A percentile compares a stretch with the other conserved stretches of the same genome.
Conservation (phyloP, 2,888 invertebrate genomes). For the Drosophila leonis region DNA sequence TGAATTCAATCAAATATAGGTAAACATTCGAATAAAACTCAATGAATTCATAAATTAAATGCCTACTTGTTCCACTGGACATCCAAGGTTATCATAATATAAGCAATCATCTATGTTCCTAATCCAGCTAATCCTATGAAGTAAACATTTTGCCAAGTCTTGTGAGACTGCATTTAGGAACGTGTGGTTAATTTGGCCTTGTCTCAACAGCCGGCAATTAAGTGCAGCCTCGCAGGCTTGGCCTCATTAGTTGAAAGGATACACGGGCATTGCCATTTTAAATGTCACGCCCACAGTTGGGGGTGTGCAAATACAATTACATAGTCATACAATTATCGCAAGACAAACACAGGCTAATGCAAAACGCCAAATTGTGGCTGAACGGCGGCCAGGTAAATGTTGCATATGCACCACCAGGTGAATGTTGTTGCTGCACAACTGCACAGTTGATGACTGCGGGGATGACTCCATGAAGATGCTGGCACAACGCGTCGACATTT, state of each 20-base stretch:
- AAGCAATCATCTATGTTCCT: neutral
- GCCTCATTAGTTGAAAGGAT: slow-evolving; percentile 72
- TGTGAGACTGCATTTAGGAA: slow-evolving; percentile 28
- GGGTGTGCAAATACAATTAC: slow-evolving; percentile 72
- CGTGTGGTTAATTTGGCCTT: slow-evolving; percentile 34
- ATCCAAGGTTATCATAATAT: slow-evolving; percentile 1
- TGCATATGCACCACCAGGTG: slow-evolving; percentile 14
- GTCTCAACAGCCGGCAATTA: slow-evolving; percentile 58
- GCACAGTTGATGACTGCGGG: slow-evolving; percentile 31
- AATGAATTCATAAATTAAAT: neutral
- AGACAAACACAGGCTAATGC: slow-evolving; percentile 76
- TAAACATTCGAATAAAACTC: slow-evolving; percentile 5
- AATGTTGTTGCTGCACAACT: slow-evolving; percentile 23
- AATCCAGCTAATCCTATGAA: neutral
- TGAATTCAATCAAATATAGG: neutral
- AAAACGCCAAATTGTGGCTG: slow-evolving; percentile 72
- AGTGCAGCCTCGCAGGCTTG: slow-evolving; percentile 34
- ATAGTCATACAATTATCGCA: slow-evolving; percentile 77
- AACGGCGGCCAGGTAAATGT: slow-evolving; percentile 67
- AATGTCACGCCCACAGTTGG: slow-evolving; percentile 36
- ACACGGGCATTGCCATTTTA: slow-evolving; percentile 27
- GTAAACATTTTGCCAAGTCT: slow-evolving; percentile 24
- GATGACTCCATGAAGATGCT: slow-evolving; percentile 61
- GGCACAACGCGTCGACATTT: slow-evolving; percentile 62
- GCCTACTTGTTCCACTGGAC: neutral